These are phyloP conservation scores for Chaunax sp. DNA, from an alignment of 2,797 vertebrate species.

Conservation along the genomic window DNA sequence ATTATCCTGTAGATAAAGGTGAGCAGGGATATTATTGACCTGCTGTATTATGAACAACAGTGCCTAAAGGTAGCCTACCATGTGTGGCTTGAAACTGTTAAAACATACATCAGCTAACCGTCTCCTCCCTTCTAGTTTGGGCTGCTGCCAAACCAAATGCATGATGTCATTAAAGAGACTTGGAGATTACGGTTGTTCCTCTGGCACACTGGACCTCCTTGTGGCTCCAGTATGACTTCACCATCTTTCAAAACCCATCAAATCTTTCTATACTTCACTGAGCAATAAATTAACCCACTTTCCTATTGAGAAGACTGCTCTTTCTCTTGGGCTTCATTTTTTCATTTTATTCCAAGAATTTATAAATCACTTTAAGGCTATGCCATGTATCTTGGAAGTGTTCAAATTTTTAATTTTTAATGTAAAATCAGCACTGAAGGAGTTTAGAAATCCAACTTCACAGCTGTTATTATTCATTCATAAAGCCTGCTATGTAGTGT, in stretches of 20 bases:
- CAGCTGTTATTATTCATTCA: conserved; percentile 22
- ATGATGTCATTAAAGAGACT: conserved; percentile 72
- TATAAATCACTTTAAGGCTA: conserved; percentile 17
- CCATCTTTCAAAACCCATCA: conserved; percentile 39
- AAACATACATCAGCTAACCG: conserved; percentile 27
- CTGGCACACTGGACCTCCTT: conserved; percentile 47
- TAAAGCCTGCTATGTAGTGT: conserved; percentile 11
- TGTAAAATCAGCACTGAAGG: conserved; percentile 13
- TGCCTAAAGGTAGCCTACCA: conserved; percentile 5
- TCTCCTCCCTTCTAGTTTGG: conserved; percentile 50
- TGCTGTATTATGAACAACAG: conserved; percentile 7
- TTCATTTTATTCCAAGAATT: conserved; percentile 4
- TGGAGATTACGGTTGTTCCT: conserved; percentile 43
- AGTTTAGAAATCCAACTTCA: background rate
- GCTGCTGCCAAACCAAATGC: conserved; percentile 63
- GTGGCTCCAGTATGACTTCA: conserved; percentile 72
- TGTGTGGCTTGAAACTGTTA: conserved; percentile 28
- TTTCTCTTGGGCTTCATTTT: background rate
- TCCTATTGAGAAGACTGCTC: conserved; percentile 2
- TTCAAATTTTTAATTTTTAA: conserved; percentile 4
- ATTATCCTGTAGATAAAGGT: too few relatives aligned
- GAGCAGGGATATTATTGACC: background rate
- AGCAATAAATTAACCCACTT: conserved; percentile 30
- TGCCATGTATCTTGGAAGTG: background rate
- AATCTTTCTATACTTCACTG: conserved; percentile 3